Conservation (phyloP, 2,888 invertebrate species). For the Omphaloscelis lunosa region DNA sequence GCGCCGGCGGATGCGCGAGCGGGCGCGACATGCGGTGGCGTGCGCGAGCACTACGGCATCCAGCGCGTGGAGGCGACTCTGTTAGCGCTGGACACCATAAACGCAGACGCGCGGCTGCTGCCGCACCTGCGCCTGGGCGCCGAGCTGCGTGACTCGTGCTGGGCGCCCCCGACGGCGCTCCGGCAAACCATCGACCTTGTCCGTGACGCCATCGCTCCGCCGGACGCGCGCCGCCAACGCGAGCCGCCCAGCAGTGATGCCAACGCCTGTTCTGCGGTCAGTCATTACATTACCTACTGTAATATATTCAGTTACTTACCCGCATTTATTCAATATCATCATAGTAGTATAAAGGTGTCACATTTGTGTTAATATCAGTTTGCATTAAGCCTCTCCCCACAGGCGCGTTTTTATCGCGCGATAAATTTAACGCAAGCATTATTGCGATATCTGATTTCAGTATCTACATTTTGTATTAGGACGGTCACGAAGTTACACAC, state of each 20-base stretch:
- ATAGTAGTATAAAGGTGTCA: too few species aligned
- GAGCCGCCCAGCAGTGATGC: not conserved
- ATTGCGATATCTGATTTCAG: too few species aligned
- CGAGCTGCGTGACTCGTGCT: slow-evolving; percentile 95
- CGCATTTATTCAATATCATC: too few species aligned
- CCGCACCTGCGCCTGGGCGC: slow-evolving; percentile 91
- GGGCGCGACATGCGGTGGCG: slow-evolving; percentile 76
- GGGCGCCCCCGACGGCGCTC: slow-evolving; percentile 95
- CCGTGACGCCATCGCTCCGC: slow-evolving; percentile 91
- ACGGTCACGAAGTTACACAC: too few species aligned
- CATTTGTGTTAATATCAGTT: too few species aligned
- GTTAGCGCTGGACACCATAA: slow-evolving; percentile 92
- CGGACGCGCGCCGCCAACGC: slow-evolving; percentile 39
- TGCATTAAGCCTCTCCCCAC: too few species aligned
- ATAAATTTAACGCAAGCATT: too few species aligned
- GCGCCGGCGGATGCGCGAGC: slow-evolving; percentile 78
- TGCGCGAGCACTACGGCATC: slow-evolving; percentile 94
- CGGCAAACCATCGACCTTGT: slow-evolving; percentile 95
- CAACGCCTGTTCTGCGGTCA: slow-evolving; percentile 26
- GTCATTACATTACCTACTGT: too few species aligned
- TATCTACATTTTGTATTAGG: too few species aligned
- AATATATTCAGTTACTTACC: too few species aligned
- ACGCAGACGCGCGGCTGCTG: slow-evolving; percentile 90
- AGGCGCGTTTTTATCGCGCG: too few species aligned
- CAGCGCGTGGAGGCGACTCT: slow-evolving; percentile 92